Conservation (phyloP, 2,113 vertebrate species). For the Paradoxurus hermaphroditus region DNA sequence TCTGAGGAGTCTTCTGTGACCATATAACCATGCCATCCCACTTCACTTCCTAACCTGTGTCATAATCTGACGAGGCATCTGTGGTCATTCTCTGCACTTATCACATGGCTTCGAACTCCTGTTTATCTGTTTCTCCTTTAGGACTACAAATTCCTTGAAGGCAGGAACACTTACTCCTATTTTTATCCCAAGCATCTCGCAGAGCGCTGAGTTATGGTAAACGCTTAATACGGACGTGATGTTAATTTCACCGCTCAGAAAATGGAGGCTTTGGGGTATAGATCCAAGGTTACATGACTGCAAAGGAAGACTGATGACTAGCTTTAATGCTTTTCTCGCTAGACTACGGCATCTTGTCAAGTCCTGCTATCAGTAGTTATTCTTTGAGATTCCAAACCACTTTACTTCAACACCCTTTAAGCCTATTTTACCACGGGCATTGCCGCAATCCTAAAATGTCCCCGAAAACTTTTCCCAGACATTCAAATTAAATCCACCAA, state of each 20-base stretch:
- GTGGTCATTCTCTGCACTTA: neutral
- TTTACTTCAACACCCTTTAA: neutral
- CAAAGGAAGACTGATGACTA: neutral
- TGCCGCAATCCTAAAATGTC: neutral
- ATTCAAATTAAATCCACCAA: slow-evolving; percentile 16
- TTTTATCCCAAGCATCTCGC: neutral
- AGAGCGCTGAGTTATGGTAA: neutral
- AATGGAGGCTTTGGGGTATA: neutral
- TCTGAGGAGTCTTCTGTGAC: neutral
- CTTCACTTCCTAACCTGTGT: neutral
- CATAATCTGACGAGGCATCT: neutral
- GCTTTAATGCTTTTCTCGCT: neutral
- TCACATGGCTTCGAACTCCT: neutral
- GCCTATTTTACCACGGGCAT: neutral
- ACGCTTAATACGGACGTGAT: neutral
- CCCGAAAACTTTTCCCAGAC: neutral
- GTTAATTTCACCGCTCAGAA: neutral
- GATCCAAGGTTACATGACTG: neutral
- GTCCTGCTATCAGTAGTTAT: neutral
- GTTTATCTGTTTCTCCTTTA: neutral
- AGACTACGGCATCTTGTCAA: neutral
- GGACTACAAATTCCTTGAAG: neutral
- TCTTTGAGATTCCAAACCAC: neutral
- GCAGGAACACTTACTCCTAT: neutral
- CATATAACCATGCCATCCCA: neutral